Evolutionary conservation across 2,888 invertebrate species (phyloP).

Genomic region (Protonemura montana): DNA sequence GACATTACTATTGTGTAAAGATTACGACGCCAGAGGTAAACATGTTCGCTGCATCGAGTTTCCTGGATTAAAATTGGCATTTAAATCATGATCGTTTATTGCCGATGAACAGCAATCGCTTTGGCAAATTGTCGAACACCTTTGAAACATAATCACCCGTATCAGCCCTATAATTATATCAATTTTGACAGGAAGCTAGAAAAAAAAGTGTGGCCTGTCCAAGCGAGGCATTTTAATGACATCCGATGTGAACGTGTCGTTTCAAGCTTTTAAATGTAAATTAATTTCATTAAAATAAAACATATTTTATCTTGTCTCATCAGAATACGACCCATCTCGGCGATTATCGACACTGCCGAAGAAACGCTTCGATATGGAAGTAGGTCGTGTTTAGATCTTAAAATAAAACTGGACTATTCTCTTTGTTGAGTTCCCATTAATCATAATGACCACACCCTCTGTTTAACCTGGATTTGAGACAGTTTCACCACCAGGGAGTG

Average conservation of each 20-base stretch:
- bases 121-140: background rate
- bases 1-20: background rate
- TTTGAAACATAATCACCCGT: background rate
- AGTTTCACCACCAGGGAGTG: background rate
- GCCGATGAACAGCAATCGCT: background rate
- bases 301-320: background rate
- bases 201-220: background rate
- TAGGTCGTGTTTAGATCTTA: background rate
- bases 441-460: slow-evolving; percentile 4
- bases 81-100: background rate
- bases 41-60: background rate
- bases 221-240: background rate
- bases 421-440: background rate
- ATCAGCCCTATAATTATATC: background rate
- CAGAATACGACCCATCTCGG: background rate
- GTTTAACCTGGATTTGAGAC: background rate
- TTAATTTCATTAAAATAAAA: slow-evolving; percentile 16
- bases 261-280: background rate
- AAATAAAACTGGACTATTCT: background rate
- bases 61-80: background rate
- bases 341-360: background rate
- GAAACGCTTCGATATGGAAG: background rate
- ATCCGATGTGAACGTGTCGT: background rate
- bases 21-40: background rate
- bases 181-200: background rate